A percentile compares a stretch with the other conserved stretches of the same genome.
These are phyloP conservation scores for Catagonus wagneri DNA, from an alignment of 2,113 vertebrate genomes.

Conservation along the genomic window DNA sequence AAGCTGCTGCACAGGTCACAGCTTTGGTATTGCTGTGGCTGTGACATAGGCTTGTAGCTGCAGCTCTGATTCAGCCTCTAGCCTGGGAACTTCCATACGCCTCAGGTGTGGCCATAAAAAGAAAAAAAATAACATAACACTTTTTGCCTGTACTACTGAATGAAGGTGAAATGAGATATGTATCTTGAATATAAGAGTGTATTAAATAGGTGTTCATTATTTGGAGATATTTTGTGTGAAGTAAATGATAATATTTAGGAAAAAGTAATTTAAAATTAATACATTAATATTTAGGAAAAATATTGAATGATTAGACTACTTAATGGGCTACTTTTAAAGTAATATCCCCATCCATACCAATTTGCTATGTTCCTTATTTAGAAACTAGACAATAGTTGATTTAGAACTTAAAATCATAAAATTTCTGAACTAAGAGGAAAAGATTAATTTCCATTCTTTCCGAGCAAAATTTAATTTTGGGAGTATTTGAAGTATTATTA, in stretches of 20 bases:
- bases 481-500: neutral
- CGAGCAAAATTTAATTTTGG: neutral
- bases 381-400: neutral
- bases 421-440: neutral
- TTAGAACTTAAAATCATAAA: neutral
- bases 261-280: neutral
- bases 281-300: neutral
- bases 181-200: neutral
- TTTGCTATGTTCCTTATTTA: neutral
- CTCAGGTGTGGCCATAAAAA: no score
- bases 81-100: no score
- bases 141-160: neutral
- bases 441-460: neutral
- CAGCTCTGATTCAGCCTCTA: no score
- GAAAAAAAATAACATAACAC: neutral
- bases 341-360: fast-evolving
- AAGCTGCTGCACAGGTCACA: no score
- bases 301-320: neutral
- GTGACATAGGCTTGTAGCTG: no score
- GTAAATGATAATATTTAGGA: neutral
- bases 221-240: neutral
- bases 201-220: neutral
- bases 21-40: no score
- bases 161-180: neutral
- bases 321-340: neutral